Evolutionary conservation across 2,113 vertebrate species (phyloP).

Genomic region (Speoplatyrhinus poulsoni): DNA sequence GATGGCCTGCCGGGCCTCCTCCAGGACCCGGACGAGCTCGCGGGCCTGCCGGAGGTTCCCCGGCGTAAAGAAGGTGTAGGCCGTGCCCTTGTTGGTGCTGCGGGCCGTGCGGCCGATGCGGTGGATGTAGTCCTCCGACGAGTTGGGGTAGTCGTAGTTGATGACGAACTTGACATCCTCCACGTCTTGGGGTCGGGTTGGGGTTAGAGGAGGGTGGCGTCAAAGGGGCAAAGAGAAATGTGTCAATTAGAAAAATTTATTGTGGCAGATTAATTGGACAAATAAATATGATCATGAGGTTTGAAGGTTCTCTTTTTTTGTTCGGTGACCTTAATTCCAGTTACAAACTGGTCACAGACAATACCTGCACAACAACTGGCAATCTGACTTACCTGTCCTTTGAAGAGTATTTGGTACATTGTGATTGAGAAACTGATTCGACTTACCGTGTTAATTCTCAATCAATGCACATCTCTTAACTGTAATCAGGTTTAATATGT

Average conservation of each 20-base stretch:
- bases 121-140: constrained; percentile 96
- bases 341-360: constrained; percentile 24
- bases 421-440: constrained; percentile 3
- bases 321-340: constrained; percentile 14
- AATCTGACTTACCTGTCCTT: constrained; percentile 51
- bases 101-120: constrained; percentile 94
- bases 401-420: constrained; percentile 1
- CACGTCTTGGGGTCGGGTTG: constrained; percentile 80
- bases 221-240: constrained; percentile 10
- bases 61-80: constrained; percentile 97
- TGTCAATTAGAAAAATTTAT: constrained; percentile 33
- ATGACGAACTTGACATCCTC: constrained; percentile 99
- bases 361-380: constrained; percentile 39
- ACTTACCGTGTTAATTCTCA: constrained; percentile 37
- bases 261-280: not conserved
- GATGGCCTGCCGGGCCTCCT: constrained; percentile 95
- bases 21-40: constrained; percentile 91
- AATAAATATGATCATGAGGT: not conserved
- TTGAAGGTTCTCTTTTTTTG: not conserved
- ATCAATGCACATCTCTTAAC: constrained; percentile 1
- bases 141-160: constrained; percentile 99
- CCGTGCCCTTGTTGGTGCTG: constrained; percentile 97
- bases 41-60: constrained; percentile 94
- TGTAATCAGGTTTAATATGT: not conserved
- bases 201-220: not conserved